Conservation (phyloP, 2,797 vertebrate genomes). For the Todus mexicanus region DNA sequence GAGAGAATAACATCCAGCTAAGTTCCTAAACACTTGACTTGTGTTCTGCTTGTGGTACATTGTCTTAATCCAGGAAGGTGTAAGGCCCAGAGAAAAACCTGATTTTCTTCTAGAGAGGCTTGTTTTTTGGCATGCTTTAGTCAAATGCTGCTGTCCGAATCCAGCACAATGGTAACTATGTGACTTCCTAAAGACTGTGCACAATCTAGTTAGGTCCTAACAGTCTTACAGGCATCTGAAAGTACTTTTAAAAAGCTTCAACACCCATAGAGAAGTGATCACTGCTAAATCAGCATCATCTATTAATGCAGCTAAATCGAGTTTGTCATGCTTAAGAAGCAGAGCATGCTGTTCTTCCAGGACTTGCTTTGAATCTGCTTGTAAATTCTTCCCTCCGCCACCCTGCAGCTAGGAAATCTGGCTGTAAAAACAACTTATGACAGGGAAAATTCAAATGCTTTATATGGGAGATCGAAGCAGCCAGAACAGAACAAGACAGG, state of each 20-base stretch:
- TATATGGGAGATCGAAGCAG: background rate
- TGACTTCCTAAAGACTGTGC: background rate
- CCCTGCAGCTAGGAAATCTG: slow-evolving; percentile 29
- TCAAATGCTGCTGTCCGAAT: background rate
- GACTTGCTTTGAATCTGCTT: background rate
- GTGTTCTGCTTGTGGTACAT: background rate
- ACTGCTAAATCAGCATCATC: background rate
- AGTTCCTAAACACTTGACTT: background rate
- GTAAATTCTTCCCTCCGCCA: slow-evolving; percentile 21
- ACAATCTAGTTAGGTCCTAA: background rate
- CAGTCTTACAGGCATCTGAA: background rate
- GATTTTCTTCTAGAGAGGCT: background rate
- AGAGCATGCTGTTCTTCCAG: slow-evolving; percentile 4
- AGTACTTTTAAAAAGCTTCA: background rate
- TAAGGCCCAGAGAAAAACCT: background rate
- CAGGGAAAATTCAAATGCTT: slow-evolving; percentile 11
- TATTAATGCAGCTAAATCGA: background rate
- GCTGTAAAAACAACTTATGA: slow-evolving; percentile 44
- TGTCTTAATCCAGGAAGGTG: background rate
- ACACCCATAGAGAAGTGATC: background rate
- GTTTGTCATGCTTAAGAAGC: slow-evolving; percentile 6
- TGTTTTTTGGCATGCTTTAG: background rate
- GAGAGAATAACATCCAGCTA: slow-evolving; percentile 10
- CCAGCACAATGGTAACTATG: background rate
- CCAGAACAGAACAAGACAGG: background rate